Conservation (phyloP, 2,888 invertebrate species). For the Timandra comae region DNA sequence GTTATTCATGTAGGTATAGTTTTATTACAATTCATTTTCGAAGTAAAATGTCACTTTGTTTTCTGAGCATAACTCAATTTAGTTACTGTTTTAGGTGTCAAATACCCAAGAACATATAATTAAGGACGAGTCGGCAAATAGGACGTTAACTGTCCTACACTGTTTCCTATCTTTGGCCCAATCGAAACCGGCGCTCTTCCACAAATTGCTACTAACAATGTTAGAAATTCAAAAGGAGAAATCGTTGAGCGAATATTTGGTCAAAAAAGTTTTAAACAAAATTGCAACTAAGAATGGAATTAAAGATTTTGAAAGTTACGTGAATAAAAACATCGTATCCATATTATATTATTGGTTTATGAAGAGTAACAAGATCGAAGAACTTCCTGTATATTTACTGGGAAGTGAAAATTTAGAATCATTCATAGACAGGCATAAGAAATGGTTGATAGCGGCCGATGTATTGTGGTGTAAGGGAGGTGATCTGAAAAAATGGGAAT, state of each 20-base stretch:
- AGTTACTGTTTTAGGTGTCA: slow-evolving; percentile 57
- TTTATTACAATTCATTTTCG: neutral
- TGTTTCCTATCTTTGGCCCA: slow-evolving; percentile 71
- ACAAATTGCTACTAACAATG: slow-evolving; percentile 70
- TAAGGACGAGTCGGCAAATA: slow-evolving; percentile 76
- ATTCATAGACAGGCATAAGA: slow-evolving; percentile 61
- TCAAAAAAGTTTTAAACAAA: slow-evolving; percentile 60
- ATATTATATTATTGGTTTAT: slow-evolving; percentile 70
- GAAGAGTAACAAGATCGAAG: slow-evolving; percentile 43
- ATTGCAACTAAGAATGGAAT: slow-evolving; percentile 39
- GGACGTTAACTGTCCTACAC: slow-evolving; percentile 76
- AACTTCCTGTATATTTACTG: slow-evolving; percentile 60
- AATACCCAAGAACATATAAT: slow-evolving; percentile 52
- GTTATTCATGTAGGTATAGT: slow-evolving; percentile 45
- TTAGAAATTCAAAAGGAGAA: slow-evolving; percentile 73
- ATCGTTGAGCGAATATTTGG: slow-evolving; percentile 52
- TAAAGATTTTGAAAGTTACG: slow-evolving; percentile 41
- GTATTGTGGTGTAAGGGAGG: slow-evolving; percentile 54
- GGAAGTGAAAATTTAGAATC: slow-evolving; percentile 42
- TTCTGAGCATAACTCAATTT: too few relatives aligned
- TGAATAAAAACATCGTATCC: slow-evolving; percentile 61
- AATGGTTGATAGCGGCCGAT: slow-evolving; percentile 64
- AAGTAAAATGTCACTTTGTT: too few relatives aligned
- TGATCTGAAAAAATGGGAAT: slow-evolving; percentile 36
- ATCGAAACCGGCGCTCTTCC: slow-evolving; percentile 66